Conservation (phyloP, 2,797 vertebrate genomes). For the Myotis pilosus region DNA sequence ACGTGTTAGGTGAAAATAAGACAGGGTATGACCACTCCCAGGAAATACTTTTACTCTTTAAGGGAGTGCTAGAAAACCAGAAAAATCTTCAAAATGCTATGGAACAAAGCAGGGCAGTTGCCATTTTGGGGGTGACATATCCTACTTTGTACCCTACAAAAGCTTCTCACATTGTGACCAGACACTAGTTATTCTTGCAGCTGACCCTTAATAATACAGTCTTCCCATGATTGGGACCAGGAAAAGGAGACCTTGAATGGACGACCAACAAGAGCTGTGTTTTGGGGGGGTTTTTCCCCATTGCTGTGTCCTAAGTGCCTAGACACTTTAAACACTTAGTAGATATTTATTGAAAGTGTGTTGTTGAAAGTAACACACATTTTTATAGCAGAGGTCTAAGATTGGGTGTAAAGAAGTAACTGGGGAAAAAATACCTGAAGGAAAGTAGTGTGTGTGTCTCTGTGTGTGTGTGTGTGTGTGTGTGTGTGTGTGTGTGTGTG, state of each 20-base stretch:
- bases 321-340: not conserved
- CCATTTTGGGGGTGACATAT: not conserved
- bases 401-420: not conserved
- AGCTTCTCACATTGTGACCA: not conserved
- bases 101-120: not conserved
- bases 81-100: not conserved
- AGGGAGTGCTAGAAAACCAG: not conserved
- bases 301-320: not conserved
- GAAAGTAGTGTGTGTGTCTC: not conserved
- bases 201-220: not conserved
- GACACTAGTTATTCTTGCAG: not conserved
- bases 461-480: too few species aligned
- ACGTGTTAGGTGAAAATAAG: not conserved
- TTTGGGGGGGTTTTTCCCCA: not conserved
- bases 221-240: not conserved
- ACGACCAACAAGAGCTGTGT: not conserved
- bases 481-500: not conserved
- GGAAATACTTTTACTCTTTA: not conserved
- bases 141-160: not conserved
- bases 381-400: not conserved
- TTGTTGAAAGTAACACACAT: not conserved
- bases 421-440: not conserved
- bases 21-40: not conserved
- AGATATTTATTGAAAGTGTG: not conserved
- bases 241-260: not conserved